A percentile compares a stretch with the other conserved stretches of the same genome.
phyloP scores from a whole-genome alignment of 2,113 vertebrate genomes.

The Dicentrarchus labrax region DNA sequence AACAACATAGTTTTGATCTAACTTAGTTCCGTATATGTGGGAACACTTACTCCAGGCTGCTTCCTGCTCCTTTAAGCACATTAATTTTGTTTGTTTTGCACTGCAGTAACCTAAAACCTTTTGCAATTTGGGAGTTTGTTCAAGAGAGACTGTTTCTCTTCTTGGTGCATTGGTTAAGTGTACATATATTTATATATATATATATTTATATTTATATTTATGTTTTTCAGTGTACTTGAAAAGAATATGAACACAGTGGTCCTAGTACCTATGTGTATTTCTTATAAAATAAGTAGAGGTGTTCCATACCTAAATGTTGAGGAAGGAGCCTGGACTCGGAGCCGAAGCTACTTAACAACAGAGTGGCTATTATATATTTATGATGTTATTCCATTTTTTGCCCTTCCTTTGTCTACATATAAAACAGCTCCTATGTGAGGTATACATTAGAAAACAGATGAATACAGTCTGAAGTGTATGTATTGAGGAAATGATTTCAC shows the following conservation, averaged over 20 bases:
- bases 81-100: constrained; percentile 71
- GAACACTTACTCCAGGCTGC: constrained; percentile 56
- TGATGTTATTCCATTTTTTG: constrained; percentile 43
- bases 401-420: constrained; percentile 18
- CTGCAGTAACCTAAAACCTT: constrained; percentile 49
- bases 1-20: constrained; percentile 52
- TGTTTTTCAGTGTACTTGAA: not conserved
- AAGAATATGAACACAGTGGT: not conserved
- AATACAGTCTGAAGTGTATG: not conserved
- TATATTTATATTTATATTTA: too few relatives aligned
- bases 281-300: not conserved
- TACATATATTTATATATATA: not conserved
- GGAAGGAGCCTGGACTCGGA: constrained; percentile 19
- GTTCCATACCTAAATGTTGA: constrained; percentile 25
- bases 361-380: constrained; percentile 53
- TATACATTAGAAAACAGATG: constrained; percentile 8
- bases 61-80: constrained; percentile 61
- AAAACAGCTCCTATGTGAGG: constrained; percentile 14
- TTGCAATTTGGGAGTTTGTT: constrained; percentile 49
- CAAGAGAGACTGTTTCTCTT: constrained; percentile 10
- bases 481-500: not conserved
- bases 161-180: not conserved
- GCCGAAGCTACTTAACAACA: constrained; percentile 10
- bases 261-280: not conserved
- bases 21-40: constrained; percentile 51